Percentiles rank a stretch among this genome's conserved stretches.
Evolutionary conservation across 1,140 invertebrate species (phyloP).

Genomic region (Apolygus lucorum): DNA sequence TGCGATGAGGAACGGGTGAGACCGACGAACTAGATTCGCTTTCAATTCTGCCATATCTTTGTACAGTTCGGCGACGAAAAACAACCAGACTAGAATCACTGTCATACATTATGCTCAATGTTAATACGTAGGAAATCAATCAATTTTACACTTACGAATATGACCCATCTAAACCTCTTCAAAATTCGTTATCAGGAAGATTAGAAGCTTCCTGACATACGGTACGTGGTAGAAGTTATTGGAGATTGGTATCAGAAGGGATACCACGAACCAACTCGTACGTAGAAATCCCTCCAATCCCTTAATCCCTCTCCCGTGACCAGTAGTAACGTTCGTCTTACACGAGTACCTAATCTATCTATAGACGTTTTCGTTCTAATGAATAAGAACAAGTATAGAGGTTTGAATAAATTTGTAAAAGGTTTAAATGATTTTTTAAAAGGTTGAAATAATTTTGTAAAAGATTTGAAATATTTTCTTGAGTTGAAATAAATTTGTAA

Average conservation of each 20-base stretch:
- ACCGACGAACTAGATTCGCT: not conserved
- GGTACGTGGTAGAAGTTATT: not conserved
- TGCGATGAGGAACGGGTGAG: not conserved
- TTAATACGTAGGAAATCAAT: not conserved
- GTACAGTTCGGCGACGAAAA: not conserved
- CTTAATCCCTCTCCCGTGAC: too few species aligned
- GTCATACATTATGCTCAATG: not conserved
- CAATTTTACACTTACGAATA: not conserved
- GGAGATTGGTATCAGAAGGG: not conserved
- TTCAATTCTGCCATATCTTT: not conserved
- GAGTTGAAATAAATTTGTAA: too few species aligned
- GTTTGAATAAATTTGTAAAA: too few species aligned
- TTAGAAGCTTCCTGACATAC: not conserved
- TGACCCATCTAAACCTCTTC: not conserved
- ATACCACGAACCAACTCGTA: too few species aligned
- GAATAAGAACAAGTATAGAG: too few species aligned
- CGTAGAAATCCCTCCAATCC: too few species aligned
- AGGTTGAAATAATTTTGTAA: too few species aligned
- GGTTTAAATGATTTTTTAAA: too few species aligned
- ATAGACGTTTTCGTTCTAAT: too few species aligned
- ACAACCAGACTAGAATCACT: not conserved
- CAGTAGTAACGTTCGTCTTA: too few species aligned
- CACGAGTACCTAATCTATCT: too few species aligned
- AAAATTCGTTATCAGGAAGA: not conserved
- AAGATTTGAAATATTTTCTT: too few species aligned